Evolutionary conservation across 2,797 vertebrate species (phyloP).

Genomic region (Melanogrammus aeglefinus): DNA sequence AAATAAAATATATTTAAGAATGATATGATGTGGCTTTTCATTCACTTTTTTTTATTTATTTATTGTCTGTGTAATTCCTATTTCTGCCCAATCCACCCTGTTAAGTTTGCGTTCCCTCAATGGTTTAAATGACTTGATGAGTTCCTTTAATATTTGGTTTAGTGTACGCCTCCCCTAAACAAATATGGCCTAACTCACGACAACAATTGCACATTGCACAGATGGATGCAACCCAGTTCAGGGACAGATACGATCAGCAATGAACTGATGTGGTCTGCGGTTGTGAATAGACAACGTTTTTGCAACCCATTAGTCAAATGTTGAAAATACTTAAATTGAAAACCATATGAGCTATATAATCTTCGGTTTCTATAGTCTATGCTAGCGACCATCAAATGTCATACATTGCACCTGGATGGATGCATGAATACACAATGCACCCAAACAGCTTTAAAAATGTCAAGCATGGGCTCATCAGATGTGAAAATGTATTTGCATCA

Average conservation of each 20-base stretch:
- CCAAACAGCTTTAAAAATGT: too few species aligned
- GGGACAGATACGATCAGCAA: neutral
- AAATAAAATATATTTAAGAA: too few species aligned
- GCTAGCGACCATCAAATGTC: neutral
- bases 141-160: neutral
- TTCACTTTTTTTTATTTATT: too few species aligned
- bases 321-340: too few species aligned
- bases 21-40: too few species aligned
- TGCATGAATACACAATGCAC: too few species aligned
- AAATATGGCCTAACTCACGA: neutral
- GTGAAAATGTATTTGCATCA: neutral
- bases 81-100: neutral
- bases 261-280: neutral
- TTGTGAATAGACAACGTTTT: neutral
- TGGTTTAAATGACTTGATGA: neutral
- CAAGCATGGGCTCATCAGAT: neutral
- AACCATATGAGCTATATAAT: too few species aligned
- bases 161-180: too few species aligned
- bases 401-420: too few species aligned
- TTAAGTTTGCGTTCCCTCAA: neutral
- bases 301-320: too few species aligned
- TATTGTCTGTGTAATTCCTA: too few species aligned
- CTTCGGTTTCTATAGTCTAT: too few species aligned
- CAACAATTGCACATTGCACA: neutral
- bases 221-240: neutral